A percentile compares a stretch with the other conserved stretches of the same genome.
Evolutionary conservation across 2,113 vertebrate species (phyloP).

Genomic region (Ctenodactylus gundi): DNA sequence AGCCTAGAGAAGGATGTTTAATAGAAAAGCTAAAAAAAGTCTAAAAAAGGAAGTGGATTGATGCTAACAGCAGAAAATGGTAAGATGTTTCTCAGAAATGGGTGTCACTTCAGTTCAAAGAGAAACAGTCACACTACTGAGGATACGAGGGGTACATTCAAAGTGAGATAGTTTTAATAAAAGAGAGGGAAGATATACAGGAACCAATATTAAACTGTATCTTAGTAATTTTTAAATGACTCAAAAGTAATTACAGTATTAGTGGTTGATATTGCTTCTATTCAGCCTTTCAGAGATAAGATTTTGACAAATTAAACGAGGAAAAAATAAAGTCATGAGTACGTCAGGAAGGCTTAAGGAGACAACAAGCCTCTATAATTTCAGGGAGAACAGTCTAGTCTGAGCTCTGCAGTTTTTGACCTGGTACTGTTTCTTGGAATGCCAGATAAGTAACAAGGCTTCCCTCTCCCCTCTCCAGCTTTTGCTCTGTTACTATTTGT

Average conservation of each 20-base stretch:
- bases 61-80: background rate
- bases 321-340: background rate
- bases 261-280: background rate
- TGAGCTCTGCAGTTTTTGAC: background rate
- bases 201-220: background rate
- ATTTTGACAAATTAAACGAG: background rate
- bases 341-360: background rate
- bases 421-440: background rate
- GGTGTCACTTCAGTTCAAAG: background rate
- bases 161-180: background rate
- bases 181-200: background rate
- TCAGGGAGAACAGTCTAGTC: background rate
- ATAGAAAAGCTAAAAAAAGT: background rate
- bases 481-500: too few species aligned
- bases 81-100: background rate
- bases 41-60: background rate
- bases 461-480: too few species aligned
- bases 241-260: slow-evolving; percentile 17
- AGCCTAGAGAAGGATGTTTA: background rate
- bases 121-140: background rate
- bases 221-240: slow-evolving; percentile 7
- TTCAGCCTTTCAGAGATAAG: background rate
- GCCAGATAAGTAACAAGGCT: background rate
- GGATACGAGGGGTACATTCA: background rate
- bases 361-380: background rate